Evolutionary conservation across 2,888 invertebrate genomes (phyloP), one percentile per base, ranked within the genome.

Genomic region (Blomia tropicalis): DNA sequence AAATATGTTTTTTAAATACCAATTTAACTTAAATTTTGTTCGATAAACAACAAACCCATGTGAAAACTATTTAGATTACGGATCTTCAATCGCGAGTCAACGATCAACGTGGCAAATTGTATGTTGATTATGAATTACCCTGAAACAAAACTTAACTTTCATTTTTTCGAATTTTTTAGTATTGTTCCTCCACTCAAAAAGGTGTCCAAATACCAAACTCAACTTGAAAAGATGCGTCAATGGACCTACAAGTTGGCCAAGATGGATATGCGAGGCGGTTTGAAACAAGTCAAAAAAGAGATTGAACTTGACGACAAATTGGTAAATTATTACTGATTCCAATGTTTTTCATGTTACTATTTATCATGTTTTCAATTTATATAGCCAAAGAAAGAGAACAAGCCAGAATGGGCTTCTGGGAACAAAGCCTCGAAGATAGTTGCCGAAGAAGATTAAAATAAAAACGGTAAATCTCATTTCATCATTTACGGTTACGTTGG

Each of bases 241-340:
- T 61, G 61, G 61, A 61, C 61, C n/a, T 61, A 56, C 56, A 61
- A 61, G 32, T 43, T 61, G 56, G 61, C 61, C 7, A 61, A 61
- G 23, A 61, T 61, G 61, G 61, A 61, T 19, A 29, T 61, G 41
- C 32, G 36, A 23, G 61, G 61, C 7, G 61, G 54, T 27, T 54
- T 61, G 1, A 61, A 61, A 29, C 61, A 29, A 4, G 61, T 61
- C 25, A 61, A 61, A 29, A 61, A 61, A 17, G 61, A 61, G 36
- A 61, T 61, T 29, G 56, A 56, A 23, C 29, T 56, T 17, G 56
- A 56, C 29, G 56, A 56, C 11, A 56, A 56, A 22, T 36, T 56
- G 51, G 51, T 47, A 27, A 47, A n/a, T n/a, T n/a, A n/a, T n/a
- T n/a, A n/a, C n/a, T n/a, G n/a, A n/a, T n/a, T n/a, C n/a, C n/a